phyloP scores from a whole-genome alignment of 2,113 vertebrate species.

The Hassar affinis region DNA sequence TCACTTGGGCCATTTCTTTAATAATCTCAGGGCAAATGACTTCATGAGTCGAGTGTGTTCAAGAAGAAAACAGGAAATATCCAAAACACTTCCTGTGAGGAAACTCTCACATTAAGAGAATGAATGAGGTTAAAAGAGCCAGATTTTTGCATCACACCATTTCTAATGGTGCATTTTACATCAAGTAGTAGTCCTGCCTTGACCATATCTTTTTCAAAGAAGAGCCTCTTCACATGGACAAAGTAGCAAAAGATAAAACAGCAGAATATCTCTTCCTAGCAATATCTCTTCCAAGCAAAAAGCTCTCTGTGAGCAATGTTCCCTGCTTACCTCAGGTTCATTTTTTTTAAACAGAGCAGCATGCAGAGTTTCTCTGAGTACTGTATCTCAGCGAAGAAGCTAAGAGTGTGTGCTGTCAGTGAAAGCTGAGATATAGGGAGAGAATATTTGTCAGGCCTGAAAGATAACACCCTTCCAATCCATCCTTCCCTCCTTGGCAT shows the following conservation, averaged over 20 bases:
- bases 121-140: not conserved
- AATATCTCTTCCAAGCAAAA: not conserved
- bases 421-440: constrained; percentile 38
- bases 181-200: not conserved
- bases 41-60: not conserved
- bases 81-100: not conserved
- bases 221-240: not conserved
- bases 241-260: constrained; percentile 14
- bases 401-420: constrained; percentile 36
- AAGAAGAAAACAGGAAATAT: constrained; percentile 11
- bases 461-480: constrained; percentile 48
- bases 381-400: constrained; percentile 31
- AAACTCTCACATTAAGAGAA: not conserved
- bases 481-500: constrained; percentile 45
- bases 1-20: not conserved
- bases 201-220: not conserved
- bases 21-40: not conserved
- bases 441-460: constrained; percentile 47
- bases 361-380: not conserved
- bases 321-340: constrained; percentile 17
- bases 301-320: not conserved
- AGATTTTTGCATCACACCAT: not conserved
- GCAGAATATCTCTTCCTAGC: not conserved
- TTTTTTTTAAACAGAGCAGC: not conserved
- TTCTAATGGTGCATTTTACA: not conserved